These are phyloP conservation scores for Rhinoraja longicauda DNA, from an alignment of 2,797 vertebrate genomes.

Conservation along the genomic window DNA sequence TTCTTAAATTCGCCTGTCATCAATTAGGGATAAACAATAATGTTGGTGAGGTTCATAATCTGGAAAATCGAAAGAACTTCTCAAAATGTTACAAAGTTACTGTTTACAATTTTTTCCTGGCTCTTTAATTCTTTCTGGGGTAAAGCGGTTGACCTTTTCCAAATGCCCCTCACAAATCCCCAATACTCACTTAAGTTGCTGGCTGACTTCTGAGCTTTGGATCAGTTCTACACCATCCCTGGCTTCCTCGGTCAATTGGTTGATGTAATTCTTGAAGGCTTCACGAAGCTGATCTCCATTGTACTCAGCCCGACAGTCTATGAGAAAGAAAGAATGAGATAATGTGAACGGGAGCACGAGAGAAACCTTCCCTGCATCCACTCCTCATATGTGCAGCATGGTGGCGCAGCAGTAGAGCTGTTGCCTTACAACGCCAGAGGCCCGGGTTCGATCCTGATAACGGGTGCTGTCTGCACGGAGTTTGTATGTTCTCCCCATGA, in stretches of 20 bases:
- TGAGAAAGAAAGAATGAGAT: not conserved
- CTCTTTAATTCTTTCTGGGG: too few species aligned
- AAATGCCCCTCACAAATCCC: not conserved
- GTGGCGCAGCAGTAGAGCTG: too few species aligned
- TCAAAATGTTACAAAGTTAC: not conserved
- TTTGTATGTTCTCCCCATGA: too few species aligned
- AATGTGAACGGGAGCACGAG: not conserved
- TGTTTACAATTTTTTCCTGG: too few species aligned
- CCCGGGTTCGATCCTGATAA: too few species aligned
- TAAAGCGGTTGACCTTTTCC: not conserved
- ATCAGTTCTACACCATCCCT: slow-evolving; percentile 56
- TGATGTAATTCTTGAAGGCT: slow-evolving; percentile 57
- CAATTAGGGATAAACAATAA: too few species aligned
- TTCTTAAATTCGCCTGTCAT: too few species aligned
- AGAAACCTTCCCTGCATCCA: too few species aligned
- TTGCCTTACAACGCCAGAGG: too few species aligned
- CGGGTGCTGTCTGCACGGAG: too few species aligned
- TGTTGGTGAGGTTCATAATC: too few species aligned
- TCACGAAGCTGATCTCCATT: slow-evolving; percentile 57
- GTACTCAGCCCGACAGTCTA: slow-evolving; percentile 67
- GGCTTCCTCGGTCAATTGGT: slow-evolving; percentile 55
- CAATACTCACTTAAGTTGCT: slow-evolving; percentile 65
- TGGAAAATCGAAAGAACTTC: not conserved
- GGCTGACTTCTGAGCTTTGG: slow-evolving; percentile 61
- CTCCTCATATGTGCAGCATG: too few species aligned